These are phyloP conservation scores for Perizoma flavofasciatum DNA, from an alignment of 2,888 invertebrate species.

Conservation along the genomic window DNA sequence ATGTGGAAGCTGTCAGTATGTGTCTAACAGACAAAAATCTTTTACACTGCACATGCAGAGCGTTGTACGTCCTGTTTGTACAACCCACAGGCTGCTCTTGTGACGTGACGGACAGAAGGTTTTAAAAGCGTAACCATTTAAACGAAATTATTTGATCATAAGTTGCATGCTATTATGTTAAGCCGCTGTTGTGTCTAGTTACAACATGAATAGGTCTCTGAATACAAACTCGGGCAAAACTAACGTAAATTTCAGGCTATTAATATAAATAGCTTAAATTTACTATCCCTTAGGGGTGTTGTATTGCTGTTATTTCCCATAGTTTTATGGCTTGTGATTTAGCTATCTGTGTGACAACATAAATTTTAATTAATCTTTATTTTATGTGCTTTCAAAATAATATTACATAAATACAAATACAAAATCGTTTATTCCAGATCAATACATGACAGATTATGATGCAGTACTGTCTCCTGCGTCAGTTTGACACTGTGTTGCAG, in stretches of 20 bases:
- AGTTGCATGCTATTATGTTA: slow-evolving; percentile 51
- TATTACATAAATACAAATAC: slow-evolving; percentile 26
- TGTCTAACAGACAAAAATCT: no score
- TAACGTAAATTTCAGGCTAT: slow-evolving; percentile 73
- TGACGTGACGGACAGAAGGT: no score
- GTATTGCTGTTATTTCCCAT: slow-evolving; percentile 70
- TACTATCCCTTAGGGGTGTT: slow-evolving; percentile 73
- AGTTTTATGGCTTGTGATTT: slow-evolving; percentile 56
- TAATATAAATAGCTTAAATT: slow-evolving; percentile 80
- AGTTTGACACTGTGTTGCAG: no score
- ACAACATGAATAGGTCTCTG: slow-evolving; percentile 67
- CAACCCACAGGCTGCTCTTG: no score
- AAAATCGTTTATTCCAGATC: background rate
- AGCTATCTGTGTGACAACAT: slow-evolving; percentile 55
- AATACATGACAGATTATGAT: no score
- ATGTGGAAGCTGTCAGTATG: no score
- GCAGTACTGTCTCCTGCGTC: no score
- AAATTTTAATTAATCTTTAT: slow-evolving; percentile 66
- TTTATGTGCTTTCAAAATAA: slow-evolving; percentile 41
- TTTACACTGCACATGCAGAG: no score
- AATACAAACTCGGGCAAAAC: slow-evolving; percentile 69
- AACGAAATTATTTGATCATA: no score
- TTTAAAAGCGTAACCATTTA: no score
- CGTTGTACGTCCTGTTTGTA: no score
- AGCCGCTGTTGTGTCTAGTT: slow-evolving; percentile 58